Evolutionary conservation across 2,888 invertebrate species (phyloP).

Genomic region (Tanaodytes sp.): DNA sequence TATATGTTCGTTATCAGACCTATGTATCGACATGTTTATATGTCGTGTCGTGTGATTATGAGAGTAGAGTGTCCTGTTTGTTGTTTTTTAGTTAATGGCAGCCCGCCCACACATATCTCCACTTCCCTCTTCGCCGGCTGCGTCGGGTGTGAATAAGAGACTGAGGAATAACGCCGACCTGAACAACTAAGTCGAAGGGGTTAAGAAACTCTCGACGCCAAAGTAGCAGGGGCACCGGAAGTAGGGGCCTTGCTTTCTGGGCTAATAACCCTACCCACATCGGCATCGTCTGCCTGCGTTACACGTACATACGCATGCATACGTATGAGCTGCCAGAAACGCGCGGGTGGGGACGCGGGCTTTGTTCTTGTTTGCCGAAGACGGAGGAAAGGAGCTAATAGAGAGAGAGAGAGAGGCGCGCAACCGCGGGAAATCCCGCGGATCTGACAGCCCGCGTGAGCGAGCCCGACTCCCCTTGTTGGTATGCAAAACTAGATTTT

Average conservation of each 20-base stretch:
- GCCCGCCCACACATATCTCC: too few species aligned
- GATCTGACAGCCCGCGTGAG: conserved; percentile 3
- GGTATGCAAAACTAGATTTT: conserved; percentile 67
- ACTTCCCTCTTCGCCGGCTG: too few species aligned
- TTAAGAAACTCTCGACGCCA: conserved; percentile 72
- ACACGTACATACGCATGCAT: conserved; percentile 41
- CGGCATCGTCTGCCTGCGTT: conserved; percentile 65
- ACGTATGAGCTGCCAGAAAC: conserved; percentile 30
- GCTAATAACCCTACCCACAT: conserved; percentile 73
- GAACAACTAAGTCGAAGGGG: conserved; percentile 70
- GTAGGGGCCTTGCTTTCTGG: conserved; percentile 73
- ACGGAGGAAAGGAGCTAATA: conserved; percentile 17
- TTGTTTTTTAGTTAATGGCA: too few species aligned
- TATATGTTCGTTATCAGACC: too few species aligned
- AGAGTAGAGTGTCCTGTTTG: too few species aligned
- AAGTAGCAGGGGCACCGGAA: conserved; percentile 73
- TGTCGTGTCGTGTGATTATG: too few species aligned
- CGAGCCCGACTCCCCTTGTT: conserved; percentile 61
- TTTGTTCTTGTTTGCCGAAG: conserved; percentile 26
- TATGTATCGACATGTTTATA: too few species aligned
- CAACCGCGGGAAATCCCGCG: conserved; percentile 31
- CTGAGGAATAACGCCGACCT: conserved; percentile 61
- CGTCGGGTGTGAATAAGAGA: conserved; percentile 61
- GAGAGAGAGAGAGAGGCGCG: conserved; percentile 22
- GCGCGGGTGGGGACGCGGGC: conserved; percentile 26